Conservation (phyloP, 35 echinoderm and acorn worm species). For the Patiria miniata region DNA sequence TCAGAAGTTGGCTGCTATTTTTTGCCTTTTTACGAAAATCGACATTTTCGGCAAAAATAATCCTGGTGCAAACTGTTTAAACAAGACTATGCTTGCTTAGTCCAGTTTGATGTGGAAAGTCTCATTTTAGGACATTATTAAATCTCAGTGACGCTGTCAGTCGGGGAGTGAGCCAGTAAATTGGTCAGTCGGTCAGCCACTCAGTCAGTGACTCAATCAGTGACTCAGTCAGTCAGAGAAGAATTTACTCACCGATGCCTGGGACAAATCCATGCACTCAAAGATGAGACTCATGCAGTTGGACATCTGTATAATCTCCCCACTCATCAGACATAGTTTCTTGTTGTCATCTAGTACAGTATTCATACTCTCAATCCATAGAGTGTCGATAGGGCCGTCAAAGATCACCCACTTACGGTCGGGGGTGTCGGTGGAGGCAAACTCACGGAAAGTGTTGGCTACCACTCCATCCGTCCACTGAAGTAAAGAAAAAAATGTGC, state of each 20-base stretch:
- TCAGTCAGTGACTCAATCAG: too few species aligned
- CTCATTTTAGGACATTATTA: too few species aligned
- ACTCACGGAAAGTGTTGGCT: slow-evolving; percentile 99
- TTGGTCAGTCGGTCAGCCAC: too few species aligned
- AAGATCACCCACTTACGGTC: slow-evolving; percentile 99
- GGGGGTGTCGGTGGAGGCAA: slow-evolving; percentile 97
- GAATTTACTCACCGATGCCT: slow-evolving; percentile 89
- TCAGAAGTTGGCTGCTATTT: too few species aligned
- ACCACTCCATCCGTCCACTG: slow-evolving; percentile 99
- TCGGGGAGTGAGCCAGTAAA: too few species aligned
- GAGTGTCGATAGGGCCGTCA: slow-evolving; percentile 96
- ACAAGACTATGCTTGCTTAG: too few species aligned
- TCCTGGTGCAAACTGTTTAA: too few species aligned
- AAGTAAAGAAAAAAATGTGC: too few species aligned
- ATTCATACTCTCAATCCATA: slow-evolving; percentile 99
- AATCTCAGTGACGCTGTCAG: too few species aligned
- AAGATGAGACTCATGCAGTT: slow-evolving; percentile 98
- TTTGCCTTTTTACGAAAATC: too few species aligned
- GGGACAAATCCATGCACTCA: slow-evolving; percentile 98
- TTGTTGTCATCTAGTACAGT: slow-evolving; percentile 99
- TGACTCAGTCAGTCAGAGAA: not conserved
- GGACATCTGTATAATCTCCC: slow-evolving; percentile 99
- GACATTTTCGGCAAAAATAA: too few species aligned
- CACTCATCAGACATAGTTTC: slow-evolving; percentile 99
- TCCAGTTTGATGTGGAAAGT: too few species aligned